Conservation (phyloP, 1,140 invertebrate genomes). For the Trigoniulus corallinus region DNA sequence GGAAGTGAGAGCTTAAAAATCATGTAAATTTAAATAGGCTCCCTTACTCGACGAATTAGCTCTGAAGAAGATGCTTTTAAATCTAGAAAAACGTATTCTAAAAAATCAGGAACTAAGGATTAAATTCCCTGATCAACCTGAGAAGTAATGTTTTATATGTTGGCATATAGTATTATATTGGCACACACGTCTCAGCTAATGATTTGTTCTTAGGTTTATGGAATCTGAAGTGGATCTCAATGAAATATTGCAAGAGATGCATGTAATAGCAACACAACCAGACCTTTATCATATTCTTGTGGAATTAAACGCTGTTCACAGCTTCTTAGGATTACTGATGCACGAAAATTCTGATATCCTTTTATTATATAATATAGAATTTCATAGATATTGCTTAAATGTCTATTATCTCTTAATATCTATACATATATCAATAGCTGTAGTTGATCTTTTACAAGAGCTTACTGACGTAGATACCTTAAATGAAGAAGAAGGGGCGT, state of each 20-base stretch:
- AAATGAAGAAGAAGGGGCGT: conserved; percentile 49
- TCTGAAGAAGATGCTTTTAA: conserved; percentile 70
- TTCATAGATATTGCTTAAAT: neutral
- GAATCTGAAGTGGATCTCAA: conserved; percentile 94
- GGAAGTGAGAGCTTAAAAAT: neutral
- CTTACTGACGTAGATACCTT: conserved; percentile 90
- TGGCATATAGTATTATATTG: neutral
- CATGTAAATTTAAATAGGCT: conserved; percentile 23
- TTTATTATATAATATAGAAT: neutral
- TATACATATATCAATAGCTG: conserved; percentile 29
- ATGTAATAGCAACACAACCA: conserved; percentile 84
- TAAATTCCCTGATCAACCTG: conserved; percentile 91
- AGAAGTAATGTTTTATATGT: conserved; percentile 42
- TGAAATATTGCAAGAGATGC: conserved; percentile 80
- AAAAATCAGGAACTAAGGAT: conserved; percentile 97
- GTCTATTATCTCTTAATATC: conserved; percentile 2
- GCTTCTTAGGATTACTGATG: conserved; percentile 75
- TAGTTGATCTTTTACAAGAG: conserved; percentile 52
- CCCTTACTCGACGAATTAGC: conserved; percentile 70
- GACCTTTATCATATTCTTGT: conserved; percentile 86
- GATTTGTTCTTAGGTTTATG: conserved; percentile 65
- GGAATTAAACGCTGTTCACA: conserved; percentile 71
- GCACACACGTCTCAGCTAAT: neutral
- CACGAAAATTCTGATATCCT: conserved; percentile 88
- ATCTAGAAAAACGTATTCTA: conserved; percentile 84